These are phyloP conservation scores for Papilio polyxenes DNA, from an alignment of 1,140 invertebrate genomes.

Conservation along the genomic window DNA sequence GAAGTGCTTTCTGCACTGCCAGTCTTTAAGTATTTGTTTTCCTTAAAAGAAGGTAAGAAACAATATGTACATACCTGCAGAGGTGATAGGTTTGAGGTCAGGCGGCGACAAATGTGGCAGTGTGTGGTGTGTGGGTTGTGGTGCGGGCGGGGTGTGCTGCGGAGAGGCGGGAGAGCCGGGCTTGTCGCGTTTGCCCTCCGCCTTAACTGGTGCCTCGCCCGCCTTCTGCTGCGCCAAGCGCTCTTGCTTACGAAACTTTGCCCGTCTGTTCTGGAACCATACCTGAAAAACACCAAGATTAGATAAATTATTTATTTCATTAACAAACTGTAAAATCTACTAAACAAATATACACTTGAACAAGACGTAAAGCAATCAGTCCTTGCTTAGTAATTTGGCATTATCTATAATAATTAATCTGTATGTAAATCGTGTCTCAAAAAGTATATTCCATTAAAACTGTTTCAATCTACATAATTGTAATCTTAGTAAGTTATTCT, in stretches of 20 bases:
- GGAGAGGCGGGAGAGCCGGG: slow-evolving; percentile 64
- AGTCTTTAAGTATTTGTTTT: neutral
- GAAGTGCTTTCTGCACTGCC: too few relatives aligned
- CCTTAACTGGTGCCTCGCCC: slow-evolving; percentile 71
- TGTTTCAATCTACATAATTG: too few relatives aligned
- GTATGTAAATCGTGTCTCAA: too few relatives aligned
- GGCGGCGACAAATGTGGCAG: slow-evolving; percentile 76
- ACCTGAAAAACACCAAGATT: slow-evolving; percentile 84
- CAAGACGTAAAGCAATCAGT: too few relatives aligned
- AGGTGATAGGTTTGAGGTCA: slow-evolving; percentile 78
- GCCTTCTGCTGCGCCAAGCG: slow-evolving; percentile 89
- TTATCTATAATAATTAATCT: too few relatives aligned
- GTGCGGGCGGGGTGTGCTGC: slow-evolving; percentile 66
- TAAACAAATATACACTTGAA: too few relatives aligned
- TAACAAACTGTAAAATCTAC: too few relatives aligned
- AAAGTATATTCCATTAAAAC: too few relatives aligned
- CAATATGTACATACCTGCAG: slow-evolving; percentile 67
- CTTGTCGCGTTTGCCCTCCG: slow-evolving; percentile 71
- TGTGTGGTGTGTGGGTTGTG: slow-evolving; percentile 74
- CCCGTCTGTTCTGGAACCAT: slow-evolving; percentile 96
- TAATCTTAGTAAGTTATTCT: too few relatives aligned
- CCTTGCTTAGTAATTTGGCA: too few relatives aligned
- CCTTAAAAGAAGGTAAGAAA: neutral
- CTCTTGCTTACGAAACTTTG: slow-evolving; percentile 97
- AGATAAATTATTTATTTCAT: neutral